Percentiles rank a stretch among this genome's conserved stretches.
Conservation (phyloP, 2,113 vertebrate genomes). For the Tenrec ecaudatus region DNA sequence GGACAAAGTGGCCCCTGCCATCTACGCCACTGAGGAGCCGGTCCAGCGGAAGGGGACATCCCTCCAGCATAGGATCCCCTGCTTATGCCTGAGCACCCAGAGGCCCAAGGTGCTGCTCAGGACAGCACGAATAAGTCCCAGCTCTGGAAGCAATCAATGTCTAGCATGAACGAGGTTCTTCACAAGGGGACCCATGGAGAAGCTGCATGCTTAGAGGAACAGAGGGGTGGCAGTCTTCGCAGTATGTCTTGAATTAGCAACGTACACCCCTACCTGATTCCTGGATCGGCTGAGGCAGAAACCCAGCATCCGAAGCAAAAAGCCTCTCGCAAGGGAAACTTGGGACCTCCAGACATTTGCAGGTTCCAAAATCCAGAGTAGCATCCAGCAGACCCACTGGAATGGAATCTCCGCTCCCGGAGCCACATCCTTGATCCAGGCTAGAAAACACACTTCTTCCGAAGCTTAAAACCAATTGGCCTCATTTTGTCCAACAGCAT, state of each 20-base stretch:
- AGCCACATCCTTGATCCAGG: background rate
- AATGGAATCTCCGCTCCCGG: background rate
- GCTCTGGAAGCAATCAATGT: accelerated
- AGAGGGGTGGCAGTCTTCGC: background rate
- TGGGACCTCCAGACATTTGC: background rate
- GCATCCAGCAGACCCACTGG: background rate
- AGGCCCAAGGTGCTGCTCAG: background rate
- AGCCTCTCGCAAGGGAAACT: background rate
- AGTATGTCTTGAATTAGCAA: background rate
- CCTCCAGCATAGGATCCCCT: background rate
- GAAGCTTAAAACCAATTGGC: background rate
- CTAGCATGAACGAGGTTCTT: background rate
- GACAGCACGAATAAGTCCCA: background rate
- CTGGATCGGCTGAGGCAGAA: background rate
- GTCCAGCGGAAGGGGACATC: background rate
- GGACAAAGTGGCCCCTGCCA: background rate
- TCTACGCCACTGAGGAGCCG: background rate
- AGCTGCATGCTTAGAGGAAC: background rate
- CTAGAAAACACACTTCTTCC: background rate
- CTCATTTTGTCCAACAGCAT: background rate
- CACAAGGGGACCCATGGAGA: background rate
- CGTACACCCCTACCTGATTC: background rate
- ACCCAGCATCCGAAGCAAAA: background rate
- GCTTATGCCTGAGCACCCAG: background rate
- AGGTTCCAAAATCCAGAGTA: background rate